Conservation (phyloP, 2,888 invertebrate species). For the Pelosia muscerda region DNA sequence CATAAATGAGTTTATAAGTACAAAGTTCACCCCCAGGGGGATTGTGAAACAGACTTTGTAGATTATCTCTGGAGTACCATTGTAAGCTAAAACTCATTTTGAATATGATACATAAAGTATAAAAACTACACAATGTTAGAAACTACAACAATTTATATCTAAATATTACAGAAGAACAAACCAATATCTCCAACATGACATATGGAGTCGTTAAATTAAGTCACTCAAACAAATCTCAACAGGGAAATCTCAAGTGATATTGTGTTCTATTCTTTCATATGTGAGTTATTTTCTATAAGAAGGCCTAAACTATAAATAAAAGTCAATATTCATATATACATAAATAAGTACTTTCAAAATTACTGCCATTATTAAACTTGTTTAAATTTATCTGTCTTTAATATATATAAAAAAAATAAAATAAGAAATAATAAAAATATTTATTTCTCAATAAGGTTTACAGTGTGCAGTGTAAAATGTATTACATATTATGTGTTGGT, state of each 20-base stretch:
- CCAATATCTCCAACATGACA: conserved; percentile 20
- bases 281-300: conserved; percentile 20
- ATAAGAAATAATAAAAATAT: too few species aligned
- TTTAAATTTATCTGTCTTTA: too few species aligned
- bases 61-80: not conserved
- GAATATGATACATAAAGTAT: not conserved
- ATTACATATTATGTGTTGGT: too few species aligned
- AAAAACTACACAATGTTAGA: not conserved
- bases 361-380: too few species aligned
- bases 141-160: not conserved
- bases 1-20: conserved; percentile 5
- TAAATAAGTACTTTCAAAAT: not conserved
- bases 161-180: conserved; percentile 2
- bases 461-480: too few species aligned
- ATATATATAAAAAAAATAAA: too few species aligned
- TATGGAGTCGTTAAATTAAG: conserved; percentile 34
- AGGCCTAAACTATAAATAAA: conserved; percentile 8
- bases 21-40: not conserved
- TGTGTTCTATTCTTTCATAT: conserved; percentile 16
- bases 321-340: not conserved
- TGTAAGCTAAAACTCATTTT: not conserved
- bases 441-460: too few species aligned
- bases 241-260: conserved; percentile 28
- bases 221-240: conserved; percentile 31
- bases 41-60: not conserved